phyloP scores from a whole-genome alignment of 2,113 vertebrate species.

The Sylvilagus bachmani region DNA sequence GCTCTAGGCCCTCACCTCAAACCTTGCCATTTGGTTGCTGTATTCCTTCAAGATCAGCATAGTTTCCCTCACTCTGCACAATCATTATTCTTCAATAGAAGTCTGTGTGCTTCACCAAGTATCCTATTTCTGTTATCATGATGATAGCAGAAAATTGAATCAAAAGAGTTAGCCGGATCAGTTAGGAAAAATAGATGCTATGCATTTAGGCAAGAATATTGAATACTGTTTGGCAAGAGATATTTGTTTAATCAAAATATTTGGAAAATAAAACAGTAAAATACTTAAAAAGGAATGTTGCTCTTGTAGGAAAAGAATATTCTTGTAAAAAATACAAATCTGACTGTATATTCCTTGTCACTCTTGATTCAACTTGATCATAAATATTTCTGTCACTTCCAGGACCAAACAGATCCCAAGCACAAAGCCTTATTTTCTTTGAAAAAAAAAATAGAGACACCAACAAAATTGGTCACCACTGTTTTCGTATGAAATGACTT shows the following conservation, averaged over 20 bases:
- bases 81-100: constrained; percentile 60
- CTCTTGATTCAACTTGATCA: constrained; percentile 56
- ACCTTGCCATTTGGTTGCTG: constrained; percentile 64
- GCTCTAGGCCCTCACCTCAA: constrained; percentile 69
- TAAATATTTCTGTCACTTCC: constrained; percentile 36
- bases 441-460: constrained; percentile 50
- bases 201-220: constrained; percentile 51
- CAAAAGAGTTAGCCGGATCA: constrained; percentile 1
- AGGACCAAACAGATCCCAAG: constrained; percentile 65
- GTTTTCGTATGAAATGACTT: background rate
- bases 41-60: constrained; percentile 68
- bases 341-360: constrained; percentile 58
- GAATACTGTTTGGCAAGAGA: constrained; percentile 26
- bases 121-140: constrained; percentile 59
- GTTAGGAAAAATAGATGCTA: constrained; percentile 27
- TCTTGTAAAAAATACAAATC: constrained; percentile 12
- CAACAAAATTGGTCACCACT: constrained; percentile 36
- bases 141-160: constrained; percentile 53
- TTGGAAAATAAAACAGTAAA: constrained; percentile 58
- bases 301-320: constrained; percentile 63
- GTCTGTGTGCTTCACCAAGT: constrained; percentile 64
- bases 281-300: constrained; percentile 31
- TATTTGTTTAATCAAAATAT: constrained; percentile 62
- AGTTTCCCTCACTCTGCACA: constrained; percentile 67
- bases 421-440: constrained; percentile 66